Conservation (phyloP, 2,113 vertebrate genomes). For the Pomatorhinus ruficollis region DNA sequence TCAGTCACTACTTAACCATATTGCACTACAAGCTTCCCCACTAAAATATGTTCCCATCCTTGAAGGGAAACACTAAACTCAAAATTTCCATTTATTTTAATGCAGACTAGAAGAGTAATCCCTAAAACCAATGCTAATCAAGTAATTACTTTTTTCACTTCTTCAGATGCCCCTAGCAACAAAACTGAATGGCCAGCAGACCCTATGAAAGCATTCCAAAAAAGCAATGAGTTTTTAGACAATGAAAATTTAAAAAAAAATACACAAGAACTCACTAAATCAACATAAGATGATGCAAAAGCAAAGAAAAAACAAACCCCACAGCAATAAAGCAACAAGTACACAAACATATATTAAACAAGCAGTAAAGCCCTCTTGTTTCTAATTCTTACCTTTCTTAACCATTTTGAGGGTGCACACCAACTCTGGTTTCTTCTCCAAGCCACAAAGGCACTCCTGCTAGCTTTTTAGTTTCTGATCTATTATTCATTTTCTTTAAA, state of each 20-base stretch:
- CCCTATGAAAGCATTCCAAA: neutral
- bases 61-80: neutral
- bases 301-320: neutral
- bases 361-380: fast-evolving
- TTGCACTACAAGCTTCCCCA: neutral
- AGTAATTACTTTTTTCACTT: neutral
- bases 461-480: neutral
- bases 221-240: fast-evolving
- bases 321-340: neutral
- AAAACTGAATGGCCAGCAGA: neutral
- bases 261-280: neutral
- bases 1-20: neutral
- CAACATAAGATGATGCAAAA: neutral
- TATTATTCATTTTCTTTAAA: neutral
- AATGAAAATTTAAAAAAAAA: neutral
- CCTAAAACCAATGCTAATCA: neutral
- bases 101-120: neutral
- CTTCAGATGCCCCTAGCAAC: neutral
- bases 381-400: neutral
- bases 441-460: fast-evolving
- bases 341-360: neutral
- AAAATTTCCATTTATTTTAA: neutral
- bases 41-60: neutral
- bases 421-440: neutral
- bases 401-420: neutral